phyloP scores from a whole-genome alignment of 2,113 vertebrate species.

The Pyxicephalus adspersus region DNA sequence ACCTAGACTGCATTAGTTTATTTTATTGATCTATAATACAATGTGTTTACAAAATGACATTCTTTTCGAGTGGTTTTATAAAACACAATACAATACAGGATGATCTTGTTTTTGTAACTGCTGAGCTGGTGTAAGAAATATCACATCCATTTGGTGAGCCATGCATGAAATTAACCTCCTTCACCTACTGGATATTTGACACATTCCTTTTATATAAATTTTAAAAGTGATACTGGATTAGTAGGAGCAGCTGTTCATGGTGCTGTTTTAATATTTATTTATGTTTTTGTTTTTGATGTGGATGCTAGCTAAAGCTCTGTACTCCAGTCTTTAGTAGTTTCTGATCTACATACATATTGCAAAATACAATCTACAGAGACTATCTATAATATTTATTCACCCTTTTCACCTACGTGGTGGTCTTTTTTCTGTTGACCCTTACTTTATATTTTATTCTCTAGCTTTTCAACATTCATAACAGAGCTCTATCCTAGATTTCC shows the following conservation, averaged over 20 bases:
- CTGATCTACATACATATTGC: conserved; percentile 43
- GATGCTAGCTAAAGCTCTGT: neutral
- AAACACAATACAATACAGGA: neutral
- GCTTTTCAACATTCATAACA: conserved; percentile 49
- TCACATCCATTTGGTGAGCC: neutral
- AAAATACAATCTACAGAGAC: conserved; percentile 42
- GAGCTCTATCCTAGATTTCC: conserved; percentile 37
- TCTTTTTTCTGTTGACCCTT: conserved; percentile 38
- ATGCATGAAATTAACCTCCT: conserved; percentile 24
- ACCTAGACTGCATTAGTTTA: neutral
- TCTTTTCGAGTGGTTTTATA: too few relatives aligned
- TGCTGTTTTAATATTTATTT: conserved; percentile 40
- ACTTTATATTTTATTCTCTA: conserved; percentile 28
- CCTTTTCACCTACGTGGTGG: conserved; percentile 23
- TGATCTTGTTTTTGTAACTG: neutral
- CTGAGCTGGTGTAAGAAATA: neutral
- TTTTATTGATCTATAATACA: neutral
- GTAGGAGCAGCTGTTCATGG: neutral
- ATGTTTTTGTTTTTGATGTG: conserved; percentile 21
- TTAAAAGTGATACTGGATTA: conserved; percentile 28
- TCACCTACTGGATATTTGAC: conserved; percentile 27
- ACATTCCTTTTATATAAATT: conserved; percentile 36
- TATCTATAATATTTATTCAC: conserved; percentile 33
- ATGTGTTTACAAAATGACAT: too few relatives aligned
- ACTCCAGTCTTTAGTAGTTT: conserved; percentile 25